phyloP scores from a whole-genome alignment of 2,888 invertebrate genomes.

The Busseola fusca region DNA sequence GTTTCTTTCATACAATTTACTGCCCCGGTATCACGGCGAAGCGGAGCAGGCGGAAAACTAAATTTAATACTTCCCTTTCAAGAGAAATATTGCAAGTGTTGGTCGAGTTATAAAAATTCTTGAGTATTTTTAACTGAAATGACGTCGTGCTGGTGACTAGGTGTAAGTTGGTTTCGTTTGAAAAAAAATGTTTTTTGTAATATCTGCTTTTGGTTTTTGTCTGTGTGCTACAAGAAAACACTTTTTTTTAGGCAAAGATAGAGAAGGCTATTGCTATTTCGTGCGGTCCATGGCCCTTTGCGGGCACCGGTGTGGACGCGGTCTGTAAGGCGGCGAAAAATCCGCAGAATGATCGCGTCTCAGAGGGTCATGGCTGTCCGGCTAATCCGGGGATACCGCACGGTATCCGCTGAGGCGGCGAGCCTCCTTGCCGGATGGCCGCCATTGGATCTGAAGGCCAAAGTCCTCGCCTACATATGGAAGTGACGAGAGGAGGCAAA shows the following conservation, averaged over 20 bases:
- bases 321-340: too few species aligned
- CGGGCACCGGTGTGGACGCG: too few species aligned
- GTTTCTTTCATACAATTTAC: constrained; percentile 57
- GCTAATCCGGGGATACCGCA: too few species aligned
- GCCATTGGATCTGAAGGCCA: too few species aligned
- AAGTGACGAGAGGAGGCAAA: too few species aligned
- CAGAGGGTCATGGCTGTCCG: too few species aligned
- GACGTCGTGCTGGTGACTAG: neutral
- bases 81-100: constrained; percentile 50
- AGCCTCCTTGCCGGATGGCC: too few species aligned
- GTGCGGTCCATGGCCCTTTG: too few species aligned
- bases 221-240: neutral
- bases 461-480: too few species aligned
- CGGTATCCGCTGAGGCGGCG: too few species aligned
- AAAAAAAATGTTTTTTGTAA: neutral
- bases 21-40: constrained; percentile 43
- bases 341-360: too few species aligned
- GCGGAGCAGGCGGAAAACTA: constrained; percentile 46
- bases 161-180: neutral
- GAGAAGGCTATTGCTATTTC: neutral
- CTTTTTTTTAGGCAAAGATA: neutral
- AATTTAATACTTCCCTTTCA: constrained; percentile 56
- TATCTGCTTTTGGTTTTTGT: neutral
- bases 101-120: constrained; percentile 31
- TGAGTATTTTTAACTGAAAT: constrained; percentile 37